Conservation (phyloP, 2,888 invertebrate genomes). For the Heteropelma amictum region DNA sequence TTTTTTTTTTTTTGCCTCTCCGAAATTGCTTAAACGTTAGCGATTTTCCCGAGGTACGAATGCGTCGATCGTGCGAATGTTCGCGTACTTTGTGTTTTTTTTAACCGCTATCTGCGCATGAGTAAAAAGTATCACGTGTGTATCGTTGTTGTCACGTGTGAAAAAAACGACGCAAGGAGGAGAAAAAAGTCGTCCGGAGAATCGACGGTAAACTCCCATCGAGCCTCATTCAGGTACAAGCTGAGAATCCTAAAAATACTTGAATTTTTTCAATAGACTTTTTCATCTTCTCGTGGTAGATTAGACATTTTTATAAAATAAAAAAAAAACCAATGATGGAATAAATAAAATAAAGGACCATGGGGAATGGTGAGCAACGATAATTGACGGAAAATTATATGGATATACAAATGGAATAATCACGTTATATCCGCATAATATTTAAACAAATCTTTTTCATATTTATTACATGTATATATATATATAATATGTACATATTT, state of each 20-base stretch:
- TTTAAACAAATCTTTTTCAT: conserved; percentile 56
- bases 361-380: too few species aligned
- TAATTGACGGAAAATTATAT: too few species aligned
- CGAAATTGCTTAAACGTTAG: conserved; percentile 46
- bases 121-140: conserved; percentile 65
- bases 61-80: conserved; percentile 62
- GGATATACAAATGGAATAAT: too few species aligned
- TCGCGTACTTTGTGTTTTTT: conserved; percentile 62
- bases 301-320: too few species aligned
- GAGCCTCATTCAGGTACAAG: conserved; percentile 66
- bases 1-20: conserved; percentile 28
- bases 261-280: conserved; percentile 24
- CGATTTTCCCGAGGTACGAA: conserved; percentile 54
- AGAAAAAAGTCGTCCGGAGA: conserved; percentile 28
- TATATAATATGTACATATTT: too few species aligned
- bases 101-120: conserved; percentile 74
- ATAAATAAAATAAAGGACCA: too few species aligned
- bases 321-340: too few species aligned
- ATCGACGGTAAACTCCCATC: conserved; percentile 54
- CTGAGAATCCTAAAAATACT: conserved; percentile 34
- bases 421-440: too few species aligned
- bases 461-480: not conserved
- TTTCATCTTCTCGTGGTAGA: conserved; percentile 35
- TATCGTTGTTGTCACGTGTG: conserved; percentile 40
- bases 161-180: too few species aligned